phyloP scores from a whole-genome alignment of 2,797 vertebrate genomes.

The Smutsia gigantea region DNA sequence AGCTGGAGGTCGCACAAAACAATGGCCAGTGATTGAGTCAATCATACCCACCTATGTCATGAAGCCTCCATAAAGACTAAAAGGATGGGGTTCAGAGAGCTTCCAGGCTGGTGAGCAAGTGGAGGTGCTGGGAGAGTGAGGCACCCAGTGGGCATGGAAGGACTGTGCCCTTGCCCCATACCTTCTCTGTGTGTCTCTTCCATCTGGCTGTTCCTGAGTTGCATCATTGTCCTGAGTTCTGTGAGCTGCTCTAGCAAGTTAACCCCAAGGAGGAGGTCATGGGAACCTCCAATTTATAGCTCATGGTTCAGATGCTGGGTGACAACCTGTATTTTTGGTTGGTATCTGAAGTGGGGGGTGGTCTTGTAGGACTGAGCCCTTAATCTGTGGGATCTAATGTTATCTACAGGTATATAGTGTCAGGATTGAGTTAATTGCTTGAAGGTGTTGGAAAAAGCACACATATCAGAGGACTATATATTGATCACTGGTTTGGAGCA shows the following conservation, averaged over 20 bases:
- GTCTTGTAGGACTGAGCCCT: neutral
- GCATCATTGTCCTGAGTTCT: neutral
- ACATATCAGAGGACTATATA: neutral
- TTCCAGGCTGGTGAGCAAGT: neutral
- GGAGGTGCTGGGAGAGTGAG: neutral
- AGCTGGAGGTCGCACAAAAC: neutral
- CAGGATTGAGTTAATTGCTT: neutral
- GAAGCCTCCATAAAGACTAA: neutral
- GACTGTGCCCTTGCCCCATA: neutral
- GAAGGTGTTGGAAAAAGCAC: neutral
- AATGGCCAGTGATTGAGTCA: neutral
- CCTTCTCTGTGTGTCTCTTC: neutral
- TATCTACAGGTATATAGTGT: neutral
- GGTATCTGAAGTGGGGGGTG: neutral
- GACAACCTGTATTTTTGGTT: neutral
- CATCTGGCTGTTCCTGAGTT: neutral
- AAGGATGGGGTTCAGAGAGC: neutral
- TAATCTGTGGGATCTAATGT: neutral
- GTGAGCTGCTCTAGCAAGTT: neutral
- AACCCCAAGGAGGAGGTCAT: neutral
- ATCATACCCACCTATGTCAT: neutral
- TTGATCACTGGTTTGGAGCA: neutral
- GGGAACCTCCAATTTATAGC: too few relatives aligned
- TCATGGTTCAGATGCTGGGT: neutral
- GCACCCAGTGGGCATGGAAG: neutral